Conservation (phyloP, 2,888 invertebrate species). For the Emmelina monodactyla region DNA sequence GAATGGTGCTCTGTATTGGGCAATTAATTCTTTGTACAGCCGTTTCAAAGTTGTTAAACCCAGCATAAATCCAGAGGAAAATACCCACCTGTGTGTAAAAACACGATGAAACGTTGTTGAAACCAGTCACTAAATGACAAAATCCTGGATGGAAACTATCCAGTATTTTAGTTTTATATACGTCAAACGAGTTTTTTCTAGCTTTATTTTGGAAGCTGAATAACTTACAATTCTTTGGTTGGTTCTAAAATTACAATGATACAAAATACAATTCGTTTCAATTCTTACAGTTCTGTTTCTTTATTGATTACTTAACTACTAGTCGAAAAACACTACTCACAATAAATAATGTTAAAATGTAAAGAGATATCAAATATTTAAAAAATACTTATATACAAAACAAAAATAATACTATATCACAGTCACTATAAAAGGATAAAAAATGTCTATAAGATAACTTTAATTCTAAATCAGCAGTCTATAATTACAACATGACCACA, state of each 20-base stretch:
- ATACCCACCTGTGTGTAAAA: slow-evolving; percentile 17
- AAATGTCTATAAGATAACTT: slow-evolving; percentile 33
- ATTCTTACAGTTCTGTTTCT: no score
- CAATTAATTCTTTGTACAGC: slow-evolving; percentile 29
- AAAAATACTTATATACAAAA: slow-evolving; percentile 46
- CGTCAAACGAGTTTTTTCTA: no score
- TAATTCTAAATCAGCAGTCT: slow-evolving; percentile 50
- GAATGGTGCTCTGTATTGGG: slow-evolving; percentile 29
- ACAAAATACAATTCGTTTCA: no score
- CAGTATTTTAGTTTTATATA: no score
- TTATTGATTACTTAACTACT: no score
- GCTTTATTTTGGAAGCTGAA: no score
- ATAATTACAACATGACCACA: slow-evolving; percentile 43
- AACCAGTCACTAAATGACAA: no score
- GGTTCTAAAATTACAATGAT: no score
- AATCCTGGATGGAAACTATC: no score
- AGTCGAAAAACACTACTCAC: slow-evolving; percentile 28
- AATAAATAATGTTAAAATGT: slow-evolving; percentile 58
- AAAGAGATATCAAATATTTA: slow-evolving; percentile 60
- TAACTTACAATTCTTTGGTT: no score
- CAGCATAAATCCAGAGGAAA: slow-evolving; percentile 21
- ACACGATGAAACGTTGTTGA: slow-evolving; percentile 1
- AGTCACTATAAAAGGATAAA: slow-evolving; percentile 60
- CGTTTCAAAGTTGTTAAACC: slow-evolving; percentile 22
- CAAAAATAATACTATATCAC: slow-evolving; percentile 63